Conservation (phyloP, 2,113 vertebrate species). For the Gallinago media region DNA sequence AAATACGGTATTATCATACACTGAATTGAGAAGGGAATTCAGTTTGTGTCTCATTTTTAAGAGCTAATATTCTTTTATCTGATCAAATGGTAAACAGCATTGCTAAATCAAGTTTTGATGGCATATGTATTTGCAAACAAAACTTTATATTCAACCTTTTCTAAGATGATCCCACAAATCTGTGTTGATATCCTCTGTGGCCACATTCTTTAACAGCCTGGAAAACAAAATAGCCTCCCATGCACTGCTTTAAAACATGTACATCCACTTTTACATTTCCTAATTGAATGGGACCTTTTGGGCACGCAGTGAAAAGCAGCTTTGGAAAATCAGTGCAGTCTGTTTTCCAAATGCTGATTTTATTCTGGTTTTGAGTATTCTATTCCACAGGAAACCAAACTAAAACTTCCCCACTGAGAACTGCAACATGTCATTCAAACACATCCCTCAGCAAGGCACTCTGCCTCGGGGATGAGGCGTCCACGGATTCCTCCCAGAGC, state of each 20-base stretch:
- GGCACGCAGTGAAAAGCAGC: slow-evolving; percentile 14
- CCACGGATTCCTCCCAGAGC: not conserved
- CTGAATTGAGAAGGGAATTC: slow-evolving; percentile 34
- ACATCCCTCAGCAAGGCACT: not conserved
- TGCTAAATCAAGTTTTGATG: slow-evolving; percentile 54
- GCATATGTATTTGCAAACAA: slow-evolving; percentile 57
- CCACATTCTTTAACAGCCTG: slow-evolving; percentile 21
- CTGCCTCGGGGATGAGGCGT: not conserved
- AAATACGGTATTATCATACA: not conserved
- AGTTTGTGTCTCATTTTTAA: slow-evolving; percentile 50
- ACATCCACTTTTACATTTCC: slow-evolving; percentile 8
- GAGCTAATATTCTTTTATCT: slow-evolving; percentile 65
- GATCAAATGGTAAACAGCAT: slow-evolving; percentile 65
- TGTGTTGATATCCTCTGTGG: slow-evolving; percentile 51
- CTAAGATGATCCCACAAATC: slow-evolving; percentile 46
- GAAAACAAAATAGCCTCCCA: slow-evolving; percentile 12
- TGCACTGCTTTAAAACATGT: slow-evolving; percentile 4
- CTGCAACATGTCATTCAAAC: not conserved
- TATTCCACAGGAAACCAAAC: slow-evolving; percentile 15
- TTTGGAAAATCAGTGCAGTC: slow-evolving; percentile 4
- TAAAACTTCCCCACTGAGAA: not conserved
- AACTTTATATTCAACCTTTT: slow-evolving; percentile 51
- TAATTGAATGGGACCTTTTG: slow-evolving; percentile 51
- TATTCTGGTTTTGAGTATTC: slow-evolving; percentile 9
- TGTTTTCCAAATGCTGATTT: slow-evolving; percentile 46